Evolutionary conservation across 2,797 vertebrate species (phyloP).

Genomic region (Crenuchus spilurus): DNA sequence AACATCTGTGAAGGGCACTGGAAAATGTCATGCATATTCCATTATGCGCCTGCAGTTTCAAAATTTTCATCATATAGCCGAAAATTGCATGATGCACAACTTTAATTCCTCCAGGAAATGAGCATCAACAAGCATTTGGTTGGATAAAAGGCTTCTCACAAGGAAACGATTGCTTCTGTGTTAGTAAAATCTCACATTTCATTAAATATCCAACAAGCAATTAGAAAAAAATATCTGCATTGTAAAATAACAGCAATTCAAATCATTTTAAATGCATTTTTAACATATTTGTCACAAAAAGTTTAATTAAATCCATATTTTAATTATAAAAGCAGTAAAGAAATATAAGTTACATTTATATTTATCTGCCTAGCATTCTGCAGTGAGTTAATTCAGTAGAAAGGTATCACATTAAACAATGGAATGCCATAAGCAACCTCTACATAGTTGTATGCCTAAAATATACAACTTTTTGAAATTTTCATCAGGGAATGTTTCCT

Average conservation of each 20-base stretch:
- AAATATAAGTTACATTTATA: too few species aligned
- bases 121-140: neutral
- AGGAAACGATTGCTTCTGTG: neutral
- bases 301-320: too few species aligned
- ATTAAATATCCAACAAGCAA: neutral
- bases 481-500: constrained; percentile 44
- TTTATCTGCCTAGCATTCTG: too few species aligned
- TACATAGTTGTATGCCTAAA: neutral
- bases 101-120: neutral
- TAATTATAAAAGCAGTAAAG: too few species aligned
- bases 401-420: neutral
- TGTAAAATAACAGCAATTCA: too few species aligned
- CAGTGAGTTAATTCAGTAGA: neutral
- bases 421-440: neutral
- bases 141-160: neutral
- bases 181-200: neutral
- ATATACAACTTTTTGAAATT: constrained; percentile 13
- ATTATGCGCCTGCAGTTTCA: neutral
- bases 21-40: constrained; percentile 26
- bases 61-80: neutral
- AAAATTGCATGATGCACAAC: neutral
- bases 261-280: too few species aligned
- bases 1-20: constrained; percentile 70
- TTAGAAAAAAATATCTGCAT: too few species aligned
- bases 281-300: too few species aligned